Evolutionary conservation across 2,888 invertebrate genomes (phyloP).

Genomic region (Coecobrya sp.): DNA sequence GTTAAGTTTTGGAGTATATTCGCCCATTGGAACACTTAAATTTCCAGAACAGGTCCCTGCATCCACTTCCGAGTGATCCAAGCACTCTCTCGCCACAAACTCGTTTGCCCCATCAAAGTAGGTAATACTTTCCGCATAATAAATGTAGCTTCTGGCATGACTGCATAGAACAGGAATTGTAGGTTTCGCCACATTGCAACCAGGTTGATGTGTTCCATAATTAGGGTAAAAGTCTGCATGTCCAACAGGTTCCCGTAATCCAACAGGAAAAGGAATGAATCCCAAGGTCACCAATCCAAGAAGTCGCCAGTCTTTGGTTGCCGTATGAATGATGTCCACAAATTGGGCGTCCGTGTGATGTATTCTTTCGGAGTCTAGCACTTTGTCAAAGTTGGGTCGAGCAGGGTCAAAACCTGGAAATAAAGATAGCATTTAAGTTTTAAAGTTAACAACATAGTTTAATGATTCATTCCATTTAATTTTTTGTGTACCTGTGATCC

Average conservation of each 20-base stretch:
- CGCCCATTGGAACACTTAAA: constrained; percentile 68
- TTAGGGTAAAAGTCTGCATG: constrained; percentile 83
- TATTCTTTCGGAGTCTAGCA: constrained; percentile 64
- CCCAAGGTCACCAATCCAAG: constrained; percentile 65
- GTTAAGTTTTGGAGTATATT: constrained; percentile 78
- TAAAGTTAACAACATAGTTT: too few species aligned
- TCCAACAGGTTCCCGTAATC: constrained; percentile 75
- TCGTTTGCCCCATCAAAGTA: constrained; percentile 32
- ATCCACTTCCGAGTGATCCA: constrained; percentile 53
- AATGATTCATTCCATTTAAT: too few species aligned
- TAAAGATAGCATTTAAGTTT: too few species aligned
- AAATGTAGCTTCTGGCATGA: constrained; percentile 75
- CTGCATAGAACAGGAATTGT: constrained; percentile 79
- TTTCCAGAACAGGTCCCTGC: constrained; percentile 58
- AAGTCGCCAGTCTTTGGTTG: constrained; percentile 74
- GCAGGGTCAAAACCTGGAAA: constrained; percentile 80
- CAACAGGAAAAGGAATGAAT: constrained; percentile 74
- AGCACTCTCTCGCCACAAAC: constrained; percentile 64
- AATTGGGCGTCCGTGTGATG: constrained; percentile 79
- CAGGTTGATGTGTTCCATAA: constrained; percentile 80
- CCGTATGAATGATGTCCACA: constrained; percentile 82
- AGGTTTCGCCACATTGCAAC: constrained; percentile 62
- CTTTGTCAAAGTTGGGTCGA: constrained; percentile 73
- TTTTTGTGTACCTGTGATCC: constrained; percentile 72
- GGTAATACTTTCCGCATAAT: constrained; percentile 77